Base-by-base conservation (phyloP, 2,113 vertebrate species). In the Nerophis ophidion region DNA sequence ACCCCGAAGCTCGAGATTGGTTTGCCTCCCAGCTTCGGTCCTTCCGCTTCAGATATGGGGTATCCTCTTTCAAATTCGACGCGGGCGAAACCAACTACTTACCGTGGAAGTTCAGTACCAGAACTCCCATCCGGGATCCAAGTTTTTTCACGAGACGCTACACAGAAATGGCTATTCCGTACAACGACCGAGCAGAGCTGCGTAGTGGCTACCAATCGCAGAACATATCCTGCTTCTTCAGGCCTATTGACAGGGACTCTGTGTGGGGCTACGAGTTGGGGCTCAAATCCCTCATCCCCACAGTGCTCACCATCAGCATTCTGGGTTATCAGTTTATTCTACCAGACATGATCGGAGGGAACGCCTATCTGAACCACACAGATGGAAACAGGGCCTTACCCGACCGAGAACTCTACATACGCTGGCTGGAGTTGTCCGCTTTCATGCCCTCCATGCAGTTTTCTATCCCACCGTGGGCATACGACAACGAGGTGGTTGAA, bases 401-500 rank as follows among this genome's bases (percentile, higher is more conserved):
- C 0, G 91, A 97, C 73, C 92, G 92, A 5, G 97, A 99, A 78
- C 93, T 99, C 34, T 98, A 99, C 1, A 92, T 99, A 72, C 94
- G 96, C 48, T 99, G 97, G 97, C 84, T 98, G 80, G 97, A 98
- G 82, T 89, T 99, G 61, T 91, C 93, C 0, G 94, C 97, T 34
- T 99, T 98, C 87, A 96, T 99, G 95, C 97, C 96, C 0, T 92
- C 97, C 52, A 97, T 99, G 96, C 95, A 99, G 86, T 98, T 99
- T 75, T 95, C 96, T 7, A 86, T 98, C 46, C 97, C 96, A 0
- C 97, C 97, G 1, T 99, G 97, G 96, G 92, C 86, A 19, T 99
- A 98, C 0, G 94, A 94, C 61, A 87, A 83, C 0, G 93, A 97
- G 57, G 97, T 99, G 64, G 90, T 98, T 45, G 90, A 94, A 71